phyloP scores from a whole-genome alignment of 2,113 vertebrate genomes.

The Neopipo cinnamomea region DNA sequence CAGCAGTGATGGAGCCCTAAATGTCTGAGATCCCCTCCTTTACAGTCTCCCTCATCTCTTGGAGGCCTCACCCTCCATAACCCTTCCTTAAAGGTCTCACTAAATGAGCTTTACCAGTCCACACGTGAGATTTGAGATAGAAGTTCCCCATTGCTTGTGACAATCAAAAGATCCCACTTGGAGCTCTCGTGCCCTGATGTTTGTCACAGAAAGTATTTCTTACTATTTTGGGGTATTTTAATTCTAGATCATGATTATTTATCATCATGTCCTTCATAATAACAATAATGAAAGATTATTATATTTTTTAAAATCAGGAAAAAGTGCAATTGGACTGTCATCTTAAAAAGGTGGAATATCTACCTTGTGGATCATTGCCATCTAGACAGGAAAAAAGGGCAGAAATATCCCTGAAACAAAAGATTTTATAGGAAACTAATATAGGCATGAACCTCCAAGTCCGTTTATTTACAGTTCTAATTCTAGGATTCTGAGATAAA shows the following conservation, averaged over 20 bases:
- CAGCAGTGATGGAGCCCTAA: background rate
- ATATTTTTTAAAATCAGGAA: background rate
- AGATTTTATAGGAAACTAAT: background rate
- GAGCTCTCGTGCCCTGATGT: fast-evolving
- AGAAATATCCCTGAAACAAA: background rate
- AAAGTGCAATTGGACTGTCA: background rate
- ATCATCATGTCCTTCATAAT: background rate
- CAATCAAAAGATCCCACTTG: background rate
- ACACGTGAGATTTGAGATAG: fast-evolving
- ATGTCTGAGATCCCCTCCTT: background rate
- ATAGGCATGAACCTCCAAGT: background rate
- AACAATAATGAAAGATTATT: fast-evolving
- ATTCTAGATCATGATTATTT: background rate
- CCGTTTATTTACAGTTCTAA: background rate
- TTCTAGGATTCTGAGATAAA: background rate
- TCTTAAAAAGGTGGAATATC: background rate
- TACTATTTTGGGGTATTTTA: fast-evolving
- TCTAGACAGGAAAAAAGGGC: background rate
- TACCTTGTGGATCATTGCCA: background rate
- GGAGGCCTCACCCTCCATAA: background rate
- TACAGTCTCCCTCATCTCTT: background rate
- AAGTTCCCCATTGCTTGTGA: background rate
- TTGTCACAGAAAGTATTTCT: background rate
- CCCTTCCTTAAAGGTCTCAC: background rate
- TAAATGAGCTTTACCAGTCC: background rate